Evolutionary conservation across 2,888 invertebrate species (phyloP).

Genomic region (Cosmia trapezina): DNA sequence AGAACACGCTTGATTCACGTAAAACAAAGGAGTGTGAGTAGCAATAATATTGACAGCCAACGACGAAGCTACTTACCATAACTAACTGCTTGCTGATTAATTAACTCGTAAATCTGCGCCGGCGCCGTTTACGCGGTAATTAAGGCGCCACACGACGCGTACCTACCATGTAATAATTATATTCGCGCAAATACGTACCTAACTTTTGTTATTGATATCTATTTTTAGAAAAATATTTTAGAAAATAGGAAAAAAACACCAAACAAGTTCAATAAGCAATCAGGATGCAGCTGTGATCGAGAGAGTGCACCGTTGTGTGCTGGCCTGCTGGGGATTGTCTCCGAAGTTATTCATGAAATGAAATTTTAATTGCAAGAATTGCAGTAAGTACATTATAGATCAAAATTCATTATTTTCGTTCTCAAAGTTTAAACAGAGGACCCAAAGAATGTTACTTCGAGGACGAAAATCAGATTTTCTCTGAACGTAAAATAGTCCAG

Average conservation of each 20-base stretch:
- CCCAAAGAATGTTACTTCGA: too few species aligned
- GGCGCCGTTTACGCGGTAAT: conserved; percentile 35
- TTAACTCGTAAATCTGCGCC: conserved; percentile 42
- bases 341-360: not conserved
- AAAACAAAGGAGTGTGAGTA: conserved; percentile 41
- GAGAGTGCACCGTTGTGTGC: not conserved
- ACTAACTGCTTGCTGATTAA: conserved; percentile 47
- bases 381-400: too few species aligned
- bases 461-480: too few species aligned
- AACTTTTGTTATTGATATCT: not conserved
- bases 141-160: conserved; percentile 42
- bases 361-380: too few species aligned
- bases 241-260: not conserved
- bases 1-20: conserved; percentile 3
- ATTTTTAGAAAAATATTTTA: not conserved
- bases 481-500: too few species aligned
- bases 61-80: conserved; percentile 29
- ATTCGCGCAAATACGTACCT: not conserved
- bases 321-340: not conserved
- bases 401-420: too few species aligned
- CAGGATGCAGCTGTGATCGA: too few species aligned
- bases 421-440: too few species aligned
- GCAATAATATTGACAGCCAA: conserved; percentile 21
- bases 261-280: not conserved
- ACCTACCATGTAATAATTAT: not conserved